Conservation (phyloP, 2,888 invertebrate genomes). For the Tinea pellionella region DNA sequence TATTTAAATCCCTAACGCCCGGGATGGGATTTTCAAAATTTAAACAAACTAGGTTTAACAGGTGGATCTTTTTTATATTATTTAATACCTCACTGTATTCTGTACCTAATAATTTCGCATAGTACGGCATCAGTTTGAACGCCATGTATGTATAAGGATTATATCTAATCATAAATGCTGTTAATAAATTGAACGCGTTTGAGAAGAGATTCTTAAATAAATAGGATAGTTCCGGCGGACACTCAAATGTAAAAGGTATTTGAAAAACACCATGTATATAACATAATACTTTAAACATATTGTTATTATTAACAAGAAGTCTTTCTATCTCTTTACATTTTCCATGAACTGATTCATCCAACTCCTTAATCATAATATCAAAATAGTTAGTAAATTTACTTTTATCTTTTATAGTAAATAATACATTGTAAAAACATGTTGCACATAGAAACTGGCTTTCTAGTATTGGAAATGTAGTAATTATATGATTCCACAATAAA, state of each 20-base stretch:
- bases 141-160: conserved; percentile 62
- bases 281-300: conserved; percentile 31
- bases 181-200: conserved; percentile 33
- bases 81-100: conserved; percentile 35
- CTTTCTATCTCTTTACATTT: not conserved
- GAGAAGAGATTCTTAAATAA: conserved; percentile 24
- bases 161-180: conserved; percentile 54
- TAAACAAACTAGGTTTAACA: conserved; percentile 64
- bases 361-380: not conserved
- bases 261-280: conserved; percentile 59
- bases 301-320: conserved; percentile 19
- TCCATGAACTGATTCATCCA: conserved; percentile 11
- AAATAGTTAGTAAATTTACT: not conserved
- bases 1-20: conserved; percentile 66
- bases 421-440: conserved; percentile 46
- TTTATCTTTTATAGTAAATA: conserved; percentile 21
- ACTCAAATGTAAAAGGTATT: conserved; percentile 34
- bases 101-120: conserved; percentile 46
- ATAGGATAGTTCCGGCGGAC: not conserved
- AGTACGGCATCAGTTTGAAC: conserved; percentile 58
- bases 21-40: conserved; percentile 73
- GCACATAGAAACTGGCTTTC: conserved; percentile 55
- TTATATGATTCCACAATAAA: conserved; percentile 40
- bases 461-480: conserved; percentile 32
- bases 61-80: conserved; percentile 35